Percentiles rank a stretch among this genome's conserved stretches.
Evolutionary conservation across 1,140 invertebrate genomes (phyloP).

Genomic region (Campoletis sonorensis): DNA sequence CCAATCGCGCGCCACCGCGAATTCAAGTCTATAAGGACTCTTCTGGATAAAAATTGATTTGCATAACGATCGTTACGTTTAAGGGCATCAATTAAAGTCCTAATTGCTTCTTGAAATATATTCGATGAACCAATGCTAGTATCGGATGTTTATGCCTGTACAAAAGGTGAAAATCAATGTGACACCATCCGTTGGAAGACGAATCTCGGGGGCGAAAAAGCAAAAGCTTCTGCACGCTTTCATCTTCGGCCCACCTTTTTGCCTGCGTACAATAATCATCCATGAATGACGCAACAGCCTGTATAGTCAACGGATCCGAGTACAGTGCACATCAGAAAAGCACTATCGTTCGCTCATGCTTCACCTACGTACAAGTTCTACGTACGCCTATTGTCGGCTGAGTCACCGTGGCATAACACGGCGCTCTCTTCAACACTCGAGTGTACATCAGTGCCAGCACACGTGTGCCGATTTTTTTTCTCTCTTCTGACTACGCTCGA

Average conservation of each 20-base stretch:
- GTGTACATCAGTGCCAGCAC: slow-evolving; percentile 44
- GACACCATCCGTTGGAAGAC: not conserved
- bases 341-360: slow-evolving; percentile 22
- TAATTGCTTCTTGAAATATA: slow-evolving; percentile 11
- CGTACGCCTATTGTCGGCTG: slow-evolving; percentile 43
- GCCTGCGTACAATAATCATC: not conserved
- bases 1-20: slow-evolving; percentile 11
- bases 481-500: slow-evolving; percentile 61
- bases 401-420: slow-evolving; percentile 32
- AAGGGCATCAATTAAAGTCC: slow-evolving; percentile 6
- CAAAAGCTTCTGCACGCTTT: slow-evolving; percentile 45
- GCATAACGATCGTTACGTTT: slow-evolving; percentile 13
- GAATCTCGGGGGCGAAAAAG: not conserved
- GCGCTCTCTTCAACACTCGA: slow-evolving; percentile 40
- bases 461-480: slow-evolving; percentile 59
- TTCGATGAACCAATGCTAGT: not conserved
- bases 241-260: slow-evolving; percentile 41
- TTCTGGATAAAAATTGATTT: slow-evolving; percentile 23
- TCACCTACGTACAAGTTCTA: slow-evolving; percentile 35
- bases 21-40: not conserved
- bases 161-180: not conserved
- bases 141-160: not conserved
- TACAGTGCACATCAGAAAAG: slow-evolving; percentile 16
- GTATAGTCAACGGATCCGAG: not conserved
- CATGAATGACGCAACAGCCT: slow-evolving; percentile 12